Evolutionary conservation across 1,140 invertebrate species (phyloP).

Genomic region (Brachionus sp.): DNA sequence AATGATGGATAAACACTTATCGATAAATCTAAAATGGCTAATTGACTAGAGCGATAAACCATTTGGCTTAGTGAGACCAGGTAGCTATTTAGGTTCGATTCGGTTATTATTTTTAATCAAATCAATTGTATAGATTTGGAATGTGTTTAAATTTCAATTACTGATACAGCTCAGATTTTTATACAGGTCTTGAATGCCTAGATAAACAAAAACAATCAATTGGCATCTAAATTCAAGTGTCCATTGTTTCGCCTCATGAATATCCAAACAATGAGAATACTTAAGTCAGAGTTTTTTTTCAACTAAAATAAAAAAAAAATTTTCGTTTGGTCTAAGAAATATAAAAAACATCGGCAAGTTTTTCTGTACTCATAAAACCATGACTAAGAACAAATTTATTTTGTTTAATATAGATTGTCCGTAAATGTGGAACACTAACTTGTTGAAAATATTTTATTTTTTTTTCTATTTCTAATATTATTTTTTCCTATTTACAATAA

Average conservation of each 20-base stretch:
- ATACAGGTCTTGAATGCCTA: not conserved
- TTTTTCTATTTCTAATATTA: not conserved
- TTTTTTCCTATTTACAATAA: too few species aligned
- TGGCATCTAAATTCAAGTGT: not conserved
- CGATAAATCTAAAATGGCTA: not conserved
- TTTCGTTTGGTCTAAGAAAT: constrained; percentile 6
- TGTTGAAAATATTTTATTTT: not conserved
- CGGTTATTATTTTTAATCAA: not conserved
- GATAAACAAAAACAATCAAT: not conserved
- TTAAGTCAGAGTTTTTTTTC: not conserved
- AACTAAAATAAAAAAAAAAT: not conserved
- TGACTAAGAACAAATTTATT: constrained; percentile 3
- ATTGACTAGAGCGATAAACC: not conserved
- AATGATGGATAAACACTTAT: not conserved
- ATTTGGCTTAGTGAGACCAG: not conserved
- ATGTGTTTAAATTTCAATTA: not conserved
- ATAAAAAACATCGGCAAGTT: constrained; percentile 17
- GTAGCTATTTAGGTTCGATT: not conserved
- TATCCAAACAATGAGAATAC: not conserved
- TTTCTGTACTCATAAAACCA: not conserved
- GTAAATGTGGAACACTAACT: not conserved
- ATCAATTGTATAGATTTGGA: not conserved
- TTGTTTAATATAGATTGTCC: not conserved
- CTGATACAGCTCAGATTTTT: not conserved
- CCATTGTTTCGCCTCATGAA: constrained; percentile 5